These are phyloP conservation scores for Theocolax elegans DNA, from an alignment of 1,140 invertebrate species.

Conservation along the genomic window DNA sequence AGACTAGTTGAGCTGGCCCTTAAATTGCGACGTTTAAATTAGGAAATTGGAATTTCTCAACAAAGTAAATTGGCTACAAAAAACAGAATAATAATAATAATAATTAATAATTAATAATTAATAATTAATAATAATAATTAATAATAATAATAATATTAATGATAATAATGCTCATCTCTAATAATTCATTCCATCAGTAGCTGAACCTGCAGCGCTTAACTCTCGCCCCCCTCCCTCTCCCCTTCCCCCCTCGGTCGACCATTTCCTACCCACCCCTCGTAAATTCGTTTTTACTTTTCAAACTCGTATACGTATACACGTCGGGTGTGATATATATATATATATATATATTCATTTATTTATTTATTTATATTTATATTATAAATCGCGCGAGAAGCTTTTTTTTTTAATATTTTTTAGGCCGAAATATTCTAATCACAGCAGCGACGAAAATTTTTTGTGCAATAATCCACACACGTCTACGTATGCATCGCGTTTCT, in stretches of 20 bases:
- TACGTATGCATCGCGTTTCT: no score
- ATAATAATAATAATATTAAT: constrained; percentile 23
- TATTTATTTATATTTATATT: no score
- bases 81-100: constrained; percentile 46
- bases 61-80: constrained; percentile 59
- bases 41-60: constrained; percentile 58
- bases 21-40: constrained; percentile 55
- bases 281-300: background rate
- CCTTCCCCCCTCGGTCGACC: no score
- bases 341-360: no score
- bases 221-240: background rate
- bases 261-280: background rate
- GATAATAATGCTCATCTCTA: constrained; percentile 31
- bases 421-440: constrained; percentile 39
- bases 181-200: constrained; percentile 41
- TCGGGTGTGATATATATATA: no score
- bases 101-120: no score
- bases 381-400: no score
- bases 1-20: constrained; percentile 69
- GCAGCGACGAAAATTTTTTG: constrained; percentile 11
- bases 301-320: no score
- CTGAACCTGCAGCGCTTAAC: constrained; percentile 57
- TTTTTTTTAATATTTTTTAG: constrained; percentile 6
- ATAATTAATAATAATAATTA: constrained; percentile 16
- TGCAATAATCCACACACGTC: no score